A percentile compares a stretch with the other conserved stretches of the same genome.
These are phyloP conservation scores for Psilopsiagon aymara DNA, from an alignment of 2,113 vertebrate species.

Conservation along the genomic window DNA sequence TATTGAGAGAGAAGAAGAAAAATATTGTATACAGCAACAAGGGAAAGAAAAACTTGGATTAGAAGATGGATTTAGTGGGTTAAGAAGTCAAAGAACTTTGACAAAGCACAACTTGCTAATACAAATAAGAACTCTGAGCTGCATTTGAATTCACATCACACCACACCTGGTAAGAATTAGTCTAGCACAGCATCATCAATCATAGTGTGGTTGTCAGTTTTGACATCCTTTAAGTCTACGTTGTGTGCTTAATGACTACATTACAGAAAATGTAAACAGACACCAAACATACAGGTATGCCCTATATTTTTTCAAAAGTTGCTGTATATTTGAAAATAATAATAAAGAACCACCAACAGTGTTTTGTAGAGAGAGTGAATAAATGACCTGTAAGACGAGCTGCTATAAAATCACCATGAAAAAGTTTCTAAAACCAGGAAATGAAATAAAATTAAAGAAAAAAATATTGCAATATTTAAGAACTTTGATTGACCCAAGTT, in stretches of 20 bases:
- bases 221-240: slow-evolving; percentile 83
- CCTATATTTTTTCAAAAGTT: slow-evolving; percentile 58
- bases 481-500: not conserved
- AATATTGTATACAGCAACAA: slow-evolving; percentile 51
- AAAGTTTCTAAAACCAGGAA: not conserved
- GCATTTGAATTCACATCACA: slow-evolving; percentile 85
- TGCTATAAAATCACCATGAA: not conserved
- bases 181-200: slow-evolving; percentile 85
- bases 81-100: slow-evolving; percentile 71
- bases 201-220: slow-evolving; percentile 82
- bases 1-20: slow-evolving; percentile 23
- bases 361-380: not conserved
- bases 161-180: slow-evolving; percentile 88
- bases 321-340: slow-evolving; percentile 42
- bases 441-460: not conserved
- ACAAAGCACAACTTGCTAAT: slow-evolving; percentile 79
- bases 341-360: not conserved
- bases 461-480: not conserved
- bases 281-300: slow-evolving; percentile 79
- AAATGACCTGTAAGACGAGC: not conserved
- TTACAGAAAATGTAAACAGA: slow-evolving; percentile 88
- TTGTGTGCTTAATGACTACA: slow-evolving; percentile 85
- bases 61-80: slow-evolving; percentile 70
- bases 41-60: slow-evolving; percentile 49
- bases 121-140: slow-evolving; percentile 77